Conservation (phyloP, 2,797 vertebrate genomes). For the Cossypha dichroa region DNA sequence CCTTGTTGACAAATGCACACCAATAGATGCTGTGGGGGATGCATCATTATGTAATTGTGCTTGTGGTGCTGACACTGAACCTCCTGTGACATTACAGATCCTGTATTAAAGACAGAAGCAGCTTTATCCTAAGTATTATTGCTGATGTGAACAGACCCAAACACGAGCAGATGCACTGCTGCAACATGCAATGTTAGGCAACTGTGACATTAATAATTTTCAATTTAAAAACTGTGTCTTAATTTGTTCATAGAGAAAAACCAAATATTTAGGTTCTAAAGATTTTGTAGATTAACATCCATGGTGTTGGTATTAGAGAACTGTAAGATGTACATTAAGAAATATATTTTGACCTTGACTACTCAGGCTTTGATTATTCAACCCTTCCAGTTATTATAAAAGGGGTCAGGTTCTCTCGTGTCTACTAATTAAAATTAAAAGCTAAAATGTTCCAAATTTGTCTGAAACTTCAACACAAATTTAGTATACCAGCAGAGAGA, state of each 20-base stretch:
- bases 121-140: conserved; percentile 30
- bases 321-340: background rate
- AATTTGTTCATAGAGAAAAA: background rate
- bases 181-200: background rate
- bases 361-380: background rate
- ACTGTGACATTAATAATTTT: background rate
- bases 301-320: background rate
- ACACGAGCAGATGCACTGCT: background rate
- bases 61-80: conserved; percentile 24
- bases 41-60: conserved; percentile 23
- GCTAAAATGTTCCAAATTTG: background rate
- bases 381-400: background rate
- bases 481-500: background rate
- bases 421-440: conserved; percentile 16
- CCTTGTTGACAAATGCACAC: background rate
- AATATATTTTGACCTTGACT: conserved; percentile 7
- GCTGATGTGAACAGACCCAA: background rate
- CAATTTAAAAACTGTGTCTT: background rate
- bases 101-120: conserved; percentile 44
- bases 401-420: background rate
- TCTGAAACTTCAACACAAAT: conserved; percentile 2
- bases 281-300: background rate
- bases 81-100: conserved; percentile 22
- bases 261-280: background rate
- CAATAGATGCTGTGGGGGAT: background rate